These are phyloP conservation scores for Phalanger gymnotis DNA, from an alignment of 2,797 vertebrate species.

Conservation along the genomic window DNA sequence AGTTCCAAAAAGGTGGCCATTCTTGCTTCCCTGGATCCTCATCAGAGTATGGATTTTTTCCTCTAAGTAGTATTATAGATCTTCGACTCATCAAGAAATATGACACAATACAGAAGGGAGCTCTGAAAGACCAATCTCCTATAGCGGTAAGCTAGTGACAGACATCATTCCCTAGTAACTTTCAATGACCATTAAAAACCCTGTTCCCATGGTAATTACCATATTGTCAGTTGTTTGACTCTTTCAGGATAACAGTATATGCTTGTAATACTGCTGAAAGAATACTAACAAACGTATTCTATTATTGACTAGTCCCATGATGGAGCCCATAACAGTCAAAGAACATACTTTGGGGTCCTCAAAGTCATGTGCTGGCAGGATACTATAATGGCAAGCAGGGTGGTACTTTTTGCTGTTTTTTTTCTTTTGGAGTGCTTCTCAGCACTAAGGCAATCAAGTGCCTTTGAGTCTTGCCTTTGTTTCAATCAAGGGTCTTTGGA, in stretches of 20 bases:
- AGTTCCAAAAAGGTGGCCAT: background rate
- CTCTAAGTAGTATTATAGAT: background rate
- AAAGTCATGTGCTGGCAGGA: background rate
- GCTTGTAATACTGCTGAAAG: background rate
- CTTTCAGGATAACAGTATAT: background rate
- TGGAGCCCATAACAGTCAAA: background rate
- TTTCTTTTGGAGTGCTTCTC: no score
- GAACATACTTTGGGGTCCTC: background rate
- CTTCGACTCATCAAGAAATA: background rate
- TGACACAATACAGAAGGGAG: background rate
- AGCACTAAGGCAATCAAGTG: no score
- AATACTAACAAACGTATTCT: background rate
- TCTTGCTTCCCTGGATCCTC: slow-evolving; percentile 18
- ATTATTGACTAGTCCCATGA: background rate
- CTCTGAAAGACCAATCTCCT: background rate
- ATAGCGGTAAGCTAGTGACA: background rate
- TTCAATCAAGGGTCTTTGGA: no score
- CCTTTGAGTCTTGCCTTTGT: no score
- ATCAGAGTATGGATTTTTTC: slow-evolving; percentile 15
- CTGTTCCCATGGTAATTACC: background rate
- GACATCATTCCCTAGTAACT: background rate
- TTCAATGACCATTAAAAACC: background rate
- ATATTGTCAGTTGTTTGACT: background rate
- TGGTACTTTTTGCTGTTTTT: no score
- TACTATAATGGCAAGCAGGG: no score